Percentiles rank a stretch among this genome's conserved stretches.
Conservation (phyloP, 2,113 vertebrate species). For the Rissa tridactyla region DNA sequence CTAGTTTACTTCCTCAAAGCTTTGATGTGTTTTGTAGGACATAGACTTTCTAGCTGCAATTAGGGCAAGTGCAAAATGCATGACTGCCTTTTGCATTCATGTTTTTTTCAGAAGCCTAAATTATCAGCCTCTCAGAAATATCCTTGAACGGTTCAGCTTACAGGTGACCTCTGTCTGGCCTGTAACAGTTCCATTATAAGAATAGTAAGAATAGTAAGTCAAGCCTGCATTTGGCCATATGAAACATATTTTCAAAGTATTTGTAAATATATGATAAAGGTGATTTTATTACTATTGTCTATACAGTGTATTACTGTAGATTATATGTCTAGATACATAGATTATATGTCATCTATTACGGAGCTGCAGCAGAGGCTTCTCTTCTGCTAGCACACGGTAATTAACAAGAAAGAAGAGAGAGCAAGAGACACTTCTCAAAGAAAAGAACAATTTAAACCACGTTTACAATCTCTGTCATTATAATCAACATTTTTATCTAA, state of each 20-base stretch:
- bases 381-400: neutral
- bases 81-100: neutral
- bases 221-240: neutral
- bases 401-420: neutral
- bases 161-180: neutral
- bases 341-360: neutral
- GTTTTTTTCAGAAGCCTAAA: neutral
- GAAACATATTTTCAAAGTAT: neutral
- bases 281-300: neutral
- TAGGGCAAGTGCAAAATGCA: neutral
- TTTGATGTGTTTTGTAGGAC: neutral
- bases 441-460: neutral
- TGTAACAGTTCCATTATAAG: neutral
- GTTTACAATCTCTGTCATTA: neutral
- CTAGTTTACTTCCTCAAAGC: neutral
- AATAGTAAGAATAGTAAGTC: neutral
- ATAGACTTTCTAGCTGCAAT: neutral
- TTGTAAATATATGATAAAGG: neutral
- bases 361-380: neutral
- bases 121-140: neutral
- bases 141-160: neutral
- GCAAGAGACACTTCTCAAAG: neutral
- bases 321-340: no score
- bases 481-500: neutral
- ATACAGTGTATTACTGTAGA: no score